These are phyloP conservation scores for Sinocyclocheilus rhinocerous DNA, from an alignment of 2,113 vertebrate species.

Conservation along the genomic window DNA sequence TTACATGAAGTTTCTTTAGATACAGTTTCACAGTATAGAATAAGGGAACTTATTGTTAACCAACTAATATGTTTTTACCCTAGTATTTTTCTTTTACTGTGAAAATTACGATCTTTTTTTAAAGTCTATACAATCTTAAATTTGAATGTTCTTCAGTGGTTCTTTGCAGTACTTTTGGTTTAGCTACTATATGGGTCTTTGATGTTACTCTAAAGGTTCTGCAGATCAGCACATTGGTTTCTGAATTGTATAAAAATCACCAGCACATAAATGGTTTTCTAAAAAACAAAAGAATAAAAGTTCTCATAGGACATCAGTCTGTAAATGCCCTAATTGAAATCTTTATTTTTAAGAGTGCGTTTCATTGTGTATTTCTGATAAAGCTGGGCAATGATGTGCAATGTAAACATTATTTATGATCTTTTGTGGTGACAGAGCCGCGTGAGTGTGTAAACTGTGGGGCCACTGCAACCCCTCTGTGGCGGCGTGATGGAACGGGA, in stretches of 20 bases:
- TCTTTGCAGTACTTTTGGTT: no score
- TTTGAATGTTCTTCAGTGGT: not conserved
- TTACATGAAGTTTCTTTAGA: not conserved
- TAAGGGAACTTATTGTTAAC: not conserved
- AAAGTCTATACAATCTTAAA: not conserved
- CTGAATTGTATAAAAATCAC: not conserved
- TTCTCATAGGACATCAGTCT: not conserved
- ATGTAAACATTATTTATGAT: not conserved
- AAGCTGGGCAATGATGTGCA: not conserved
- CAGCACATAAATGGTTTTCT: not conserved
- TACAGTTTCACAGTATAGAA: not conserved
- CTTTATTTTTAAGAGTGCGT: not conserved
- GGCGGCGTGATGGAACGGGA: slow-evolving; percentile 81
- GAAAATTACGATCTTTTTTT: no score
- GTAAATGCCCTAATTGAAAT: not conserved
- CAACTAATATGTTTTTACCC: not conserved
- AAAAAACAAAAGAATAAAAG: not conserved
- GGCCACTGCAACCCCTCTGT: slow-evolving; percentile 79
- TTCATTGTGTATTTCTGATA: not conserved
- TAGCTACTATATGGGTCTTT: not conserved
- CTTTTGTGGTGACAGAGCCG: slow-evolving; percentile 68
- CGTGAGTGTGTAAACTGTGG: slow-evolving; percentile 84
- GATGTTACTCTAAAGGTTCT: not conserved
- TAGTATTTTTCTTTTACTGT: no score
- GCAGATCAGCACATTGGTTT: not conserved